Evolutionary conservation across 2,888 invertebrate genomes (phyloP).

Genomic region (Nemoura dubitans): DNA sequence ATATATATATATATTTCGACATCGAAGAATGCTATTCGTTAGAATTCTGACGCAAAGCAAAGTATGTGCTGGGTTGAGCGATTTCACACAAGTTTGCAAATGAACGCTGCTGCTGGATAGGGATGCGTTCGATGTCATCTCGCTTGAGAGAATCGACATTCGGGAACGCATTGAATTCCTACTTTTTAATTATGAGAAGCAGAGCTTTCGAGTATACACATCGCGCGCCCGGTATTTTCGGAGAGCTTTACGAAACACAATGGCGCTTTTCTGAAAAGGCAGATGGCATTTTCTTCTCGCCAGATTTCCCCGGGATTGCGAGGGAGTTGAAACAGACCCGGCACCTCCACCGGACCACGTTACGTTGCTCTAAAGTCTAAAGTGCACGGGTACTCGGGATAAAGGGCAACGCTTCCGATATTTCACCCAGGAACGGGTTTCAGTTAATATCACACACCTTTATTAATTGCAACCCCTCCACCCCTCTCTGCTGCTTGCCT

Average conservation of each 20-base stretch:
- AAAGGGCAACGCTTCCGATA: too few relatives aligned
- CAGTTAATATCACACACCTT: too few relatives aligned
- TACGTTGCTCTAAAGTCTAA: neutral
- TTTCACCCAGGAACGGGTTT: too few relatives aligned
- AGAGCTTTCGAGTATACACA: neutral
- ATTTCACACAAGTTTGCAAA: slow-evolving; percentile 7
- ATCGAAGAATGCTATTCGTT: neutral
- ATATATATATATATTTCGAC: slow-evolving; percentile 1
- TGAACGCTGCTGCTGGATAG: neutral
- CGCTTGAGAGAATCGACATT: neutral
- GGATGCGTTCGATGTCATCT: neutral
- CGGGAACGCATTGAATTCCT: neutral
- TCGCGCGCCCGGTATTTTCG: neutral
- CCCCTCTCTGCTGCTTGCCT: too few relatives aligned
- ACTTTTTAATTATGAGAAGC: neutral
- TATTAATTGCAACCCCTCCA: too few relatives aligned
- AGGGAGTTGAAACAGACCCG: neutral
- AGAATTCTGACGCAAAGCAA: neutral
- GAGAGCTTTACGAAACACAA: neutral
- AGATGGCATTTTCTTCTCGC: neutral
- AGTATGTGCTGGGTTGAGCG: neutral
- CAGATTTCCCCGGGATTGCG: neutral
- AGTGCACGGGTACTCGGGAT: neutral
- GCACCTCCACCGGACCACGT: neutral
- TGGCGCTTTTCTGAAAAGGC: neutral